Evolutionary conservation across 1,140 invertebrate species (phyloP), one percentile per base, ranked within the genome.

Genomic region (Aphelinus atriplicis): DNA sequence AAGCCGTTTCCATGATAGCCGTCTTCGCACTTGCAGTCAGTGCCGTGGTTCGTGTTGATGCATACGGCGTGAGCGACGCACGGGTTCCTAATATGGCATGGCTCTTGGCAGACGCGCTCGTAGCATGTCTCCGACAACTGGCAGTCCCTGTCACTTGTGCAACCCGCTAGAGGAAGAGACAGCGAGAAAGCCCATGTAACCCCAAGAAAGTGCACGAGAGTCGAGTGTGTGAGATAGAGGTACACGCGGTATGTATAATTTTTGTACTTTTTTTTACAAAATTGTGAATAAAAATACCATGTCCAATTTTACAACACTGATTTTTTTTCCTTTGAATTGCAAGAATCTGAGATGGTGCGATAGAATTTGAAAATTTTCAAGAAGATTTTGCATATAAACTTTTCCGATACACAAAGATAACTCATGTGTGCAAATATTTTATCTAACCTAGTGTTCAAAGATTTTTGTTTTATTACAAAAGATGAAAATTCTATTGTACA

Each of bases 1-100:
- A 93, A 94, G 81, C 95, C 95, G 82, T 97, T 95, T 81, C 96
- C 96, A 82, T 95, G 92, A 82, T 91, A 96, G 68, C 94, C 95
- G 84, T 95, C 93, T 48, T 91, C 90, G 81, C 96, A 97, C 80
- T 91, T 94, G 83, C 96, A 97, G 76, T 95, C 93, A 1, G 94
- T 92, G 74, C 91, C 92, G 82, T 97, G 95, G 79, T 95, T 95
- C n/a, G 92, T 93, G 80, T 96, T 96, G 83, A 96, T 91, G 88
- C 96, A 97, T 73, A 95, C 90, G 55, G 95, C 95, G 84, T 96
- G 93, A 77, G 90, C 89, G 77, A 92, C 94, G 84, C 96, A 97
- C 9, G 93, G 94, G 84, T 95, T 94, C 80, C 92, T 92, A 71
- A 94, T 89, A 79, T 91, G 91, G 86, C 95, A 97, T 43, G 95